phyloP scores from a whole-genome alignment of 35 echinoderm and acorn worm species.

The Chiridota heheva region DNA sequence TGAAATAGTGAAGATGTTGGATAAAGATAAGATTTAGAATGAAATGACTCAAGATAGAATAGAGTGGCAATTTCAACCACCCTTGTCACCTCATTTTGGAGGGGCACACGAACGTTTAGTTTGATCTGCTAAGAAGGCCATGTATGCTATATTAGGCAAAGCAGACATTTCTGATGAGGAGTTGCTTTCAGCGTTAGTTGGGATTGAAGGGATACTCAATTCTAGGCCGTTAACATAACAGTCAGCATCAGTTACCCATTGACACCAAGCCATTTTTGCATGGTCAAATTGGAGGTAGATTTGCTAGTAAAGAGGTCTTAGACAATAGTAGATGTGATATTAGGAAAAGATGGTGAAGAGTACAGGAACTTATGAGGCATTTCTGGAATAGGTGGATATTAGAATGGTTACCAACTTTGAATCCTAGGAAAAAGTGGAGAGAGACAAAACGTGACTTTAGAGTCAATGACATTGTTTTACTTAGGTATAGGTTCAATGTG shows the following conservation, averaged over 20 bases:
- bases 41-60: neutral
- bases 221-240: conserved; percentile 35
- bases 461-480: conserved; percentile 39
- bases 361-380: conserved; percentile 32
- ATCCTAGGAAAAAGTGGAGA: conserved; percentile 44
- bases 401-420: conserved; percentile 45
- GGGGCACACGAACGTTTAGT: conserved; percentile 32
- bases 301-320: neutral
- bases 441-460: conserved; percentile 1
- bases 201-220: conserved; percentile 35
- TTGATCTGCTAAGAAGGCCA: conserved; percentile 5
- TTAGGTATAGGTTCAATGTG: neutral
- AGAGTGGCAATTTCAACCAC: conserved; percentile 31
- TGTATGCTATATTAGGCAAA: conserved; percentile 24
- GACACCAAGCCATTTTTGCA: conserved; percentile 37
- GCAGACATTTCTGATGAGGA: conserved; percentile 1
- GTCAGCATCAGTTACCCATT: conserved; percentile 20
- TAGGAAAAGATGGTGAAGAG: conserved; percentile 33
- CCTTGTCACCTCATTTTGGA: conserved; percentile 21
- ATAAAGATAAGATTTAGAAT: conserved; percentile 37
- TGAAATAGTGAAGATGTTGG: conserved; percentile 18
- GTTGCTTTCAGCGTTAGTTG: conserved; percentile 4
- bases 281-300: neutral
- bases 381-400: conserved; percentile 56
- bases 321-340: conserved; percentile 18